phyloP scores from a whole-genome alignment of 2,888 invertebrate genomes.

The Pegoplata infirma region DNA sequence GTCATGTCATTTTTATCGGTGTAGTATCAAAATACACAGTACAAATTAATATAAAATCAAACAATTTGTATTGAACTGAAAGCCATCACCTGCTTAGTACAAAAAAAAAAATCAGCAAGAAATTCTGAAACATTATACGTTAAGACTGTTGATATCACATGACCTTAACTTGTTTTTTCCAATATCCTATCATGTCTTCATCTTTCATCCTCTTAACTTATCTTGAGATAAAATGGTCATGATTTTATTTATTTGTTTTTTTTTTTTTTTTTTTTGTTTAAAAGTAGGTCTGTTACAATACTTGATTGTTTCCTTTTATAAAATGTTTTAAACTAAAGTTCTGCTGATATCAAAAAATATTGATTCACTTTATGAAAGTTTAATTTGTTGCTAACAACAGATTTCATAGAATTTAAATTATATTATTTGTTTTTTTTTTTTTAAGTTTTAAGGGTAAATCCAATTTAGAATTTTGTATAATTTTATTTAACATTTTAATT shows the following conservation, averaged over 20 bases:
- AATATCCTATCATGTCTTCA: not conserved
- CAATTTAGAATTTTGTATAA: too few relatives aligned
- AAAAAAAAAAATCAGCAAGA: not conserved
- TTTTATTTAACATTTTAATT: too few relatives aligned
- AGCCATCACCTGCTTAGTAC: not conserved
- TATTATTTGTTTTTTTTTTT: not conserved
- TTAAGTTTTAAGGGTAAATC: too few relatives aligned
- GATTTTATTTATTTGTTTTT: not conserved
- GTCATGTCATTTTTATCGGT: too few relatives aligned
- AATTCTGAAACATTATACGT: conserved; percentile 10
- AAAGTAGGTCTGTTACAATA: not conserved
- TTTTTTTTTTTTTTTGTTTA: too few relatives aligned
- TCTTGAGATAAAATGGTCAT: not conserved
- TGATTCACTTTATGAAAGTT: not conserved
- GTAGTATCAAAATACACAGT: too few relatives aligned
- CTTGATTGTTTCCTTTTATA: not conserved
- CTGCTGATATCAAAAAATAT: not conserved
- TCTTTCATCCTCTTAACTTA: not conserved
- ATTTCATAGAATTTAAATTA: not conserved
- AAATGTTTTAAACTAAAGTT: not conserved
- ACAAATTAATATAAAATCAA: too few relatives aligned
- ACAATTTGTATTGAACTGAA: not conserved
- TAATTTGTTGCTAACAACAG: not conserved
- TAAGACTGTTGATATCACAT: conserved; percentile 7
- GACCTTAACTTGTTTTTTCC: not conserved